phyloP scores from a whole-genome alignment of 2,113 vertebrate species.

The Pseudolaguvia tuberculata region DNA sequence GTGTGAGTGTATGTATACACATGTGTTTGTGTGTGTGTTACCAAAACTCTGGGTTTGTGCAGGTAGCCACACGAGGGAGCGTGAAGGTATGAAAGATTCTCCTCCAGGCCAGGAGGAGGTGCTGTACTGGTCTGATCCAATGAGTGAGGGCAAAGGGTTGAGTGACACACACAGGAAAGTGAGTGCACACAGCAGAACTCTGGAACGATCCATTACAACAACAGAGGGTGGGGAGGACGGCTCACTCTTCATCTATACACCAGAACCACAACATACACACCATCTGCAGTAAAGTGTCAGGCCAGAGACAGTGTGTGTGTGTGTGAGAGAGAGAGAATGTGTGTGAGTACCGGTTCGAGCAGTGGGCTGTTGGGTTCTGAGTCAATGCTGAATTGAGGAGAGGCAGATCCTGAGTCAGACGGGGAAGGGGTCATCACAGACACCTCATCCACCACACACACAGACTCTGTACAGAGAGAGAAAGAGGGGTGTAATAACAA shows the following conservation, averaged over 20 bases:
- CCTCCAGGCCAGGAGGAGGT: conserved; percentile 30
- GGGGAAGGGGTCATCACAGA: conserved; percentile 92
- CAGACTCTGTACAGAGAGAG: conserved; percentile 52
- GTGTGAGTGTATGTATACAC: conserved; percentile 1
- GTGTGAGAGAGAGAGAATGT: conserved; percentile 28
- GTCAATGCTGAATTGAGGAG: conserved; percentile 87
- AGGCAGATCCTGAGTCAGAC: conserved; percentile 87
- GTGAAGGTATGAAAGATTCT: conserved; percentile 67
- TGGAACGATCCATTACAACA: conserved; percentile 97
- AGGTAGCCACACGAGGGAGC: conserved; percentile 74
- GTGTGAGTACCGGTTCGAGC: conserved; percentile 78
- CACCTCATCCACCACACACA: conserved; percentile 67
- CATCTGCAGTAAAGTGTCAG: too few relatives aligned
- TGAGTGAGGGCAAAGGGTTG: conserved; percentile 86
- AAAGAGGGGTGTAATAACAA: not conserved
- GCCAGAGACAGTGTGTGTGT: not conserved
- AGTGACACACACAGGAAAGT: conserved; percentile 94
- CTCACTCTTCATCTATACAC: conserved; percentile 85
- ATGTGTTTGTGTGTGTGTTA: conserved; percentile 33
- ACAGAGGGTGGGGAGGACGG: conserved; percentile 84
- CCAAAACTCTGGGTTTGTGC: conserved; percentile 69
- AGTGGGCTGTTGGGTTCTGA: conserved; percentile 93
- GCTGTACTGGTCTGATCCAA: conserved; percentile 62
- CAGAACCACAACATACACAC: too few relatives aligned
- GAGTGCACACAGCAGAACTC: conserved; percentile 90